Conservation (phyloP, 2,797 vertebrate genomes). For the Rhabdomys pumilio region DNA sequence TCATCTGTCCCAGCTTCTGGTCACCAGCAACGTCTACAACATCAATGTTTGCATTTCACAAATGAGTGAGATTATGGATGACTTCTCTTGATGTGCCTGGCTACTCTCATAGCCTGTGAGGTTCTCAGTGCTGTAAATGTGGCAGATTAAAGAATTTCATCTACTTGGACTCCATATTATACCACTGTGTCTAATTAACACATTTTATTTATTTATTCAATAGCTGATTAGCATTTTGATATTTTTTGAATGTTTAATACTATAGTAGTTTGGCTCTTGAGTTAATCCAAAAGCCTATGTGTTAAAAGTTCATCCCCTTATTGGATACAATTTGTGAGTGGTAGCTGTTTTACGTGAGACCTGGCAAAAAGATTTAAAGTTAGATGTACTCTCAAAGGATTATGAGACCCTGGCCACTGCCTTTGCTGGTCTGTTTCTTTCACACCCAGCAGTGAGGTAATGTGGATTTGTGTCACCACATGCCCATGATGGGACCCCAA, state of each 20-base stretch:
- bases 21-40: background rate
- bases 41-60: background rate
- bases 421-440: background rate
- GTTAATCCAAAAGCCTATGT: background rate
- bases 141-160: background rate
- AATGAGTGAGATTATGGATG: background rate
- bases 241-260: background rate
- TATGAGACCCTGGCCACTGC: background rate
- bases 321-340: background rate
- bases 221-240: background rate
- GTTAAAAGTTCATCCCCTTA: background rate
- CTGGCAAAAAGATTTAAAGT: background rate
- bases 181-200: background rate
- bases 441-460: background rate
- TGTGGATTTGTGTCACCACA: background rate
- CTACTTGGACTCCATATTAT: background rate
- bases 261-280: background rate
- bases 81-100: background rate
- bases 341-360: background rate
- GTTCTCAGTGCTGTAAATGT: background rate
- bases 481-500: background rate
- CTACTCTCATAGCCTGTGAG: background rate
- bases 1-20: background rate
- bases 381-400: background rate
- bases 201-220: background rate